A percentile compares a stretch with the other conserved stretches of the same genome.
phyloP scores from a whole-genome alignment of 2,888 invertebrate genomes.

The Priapulus caudatus region DNA sequence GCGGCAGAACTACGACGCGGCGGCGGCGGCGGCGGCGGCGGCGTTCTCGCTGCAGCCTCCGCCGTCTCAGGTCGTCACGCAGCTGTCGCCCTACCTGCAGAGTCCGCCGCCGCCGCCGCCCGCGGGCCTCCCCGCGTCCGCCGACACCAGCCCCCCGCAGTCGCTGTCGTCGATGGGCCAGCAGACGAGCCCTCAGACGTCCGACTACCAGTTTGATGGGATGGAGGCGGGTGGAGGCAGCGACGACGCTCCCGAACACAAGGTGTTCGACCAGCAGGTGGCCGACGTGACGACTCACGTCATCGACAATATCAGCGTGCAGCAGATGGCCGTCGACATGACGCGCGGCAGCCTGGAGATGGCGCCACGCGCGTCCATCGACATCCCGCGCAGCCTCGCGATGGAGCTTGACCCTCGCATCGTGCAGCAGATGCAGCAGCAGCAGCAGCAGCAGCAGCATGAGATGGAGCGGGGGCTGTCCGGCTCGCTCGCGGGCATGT shows the following conservation, averaged over 20 bases:
- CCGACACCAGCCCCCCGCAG: not conserved
- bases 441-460: not conserved
- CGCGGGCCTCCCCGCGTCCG: not conserved
- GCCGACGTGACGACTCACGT: too few species aligned
- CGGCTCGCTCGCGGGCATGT: not conserved
- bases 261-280: not conserved
- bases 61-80: not conserved
- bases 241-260: not conserved
- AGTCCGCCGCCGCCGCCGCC: not conserved
- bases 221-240: too few species aligned
- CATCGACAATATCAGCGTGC: too few species aligned
- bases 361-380: not conserved
- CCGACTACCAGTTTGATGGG: not conserved
- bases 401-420: conserved; percentile 1
- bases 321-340: not conserved
- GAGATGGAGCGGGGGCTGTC: not conserved
- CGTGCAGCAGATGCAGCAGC: not conserved
- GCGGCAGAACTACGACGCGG: conserved; percentile 9
- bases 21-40: conserved; percentile 20
- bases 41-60: not conserved
- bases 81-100: not conserved
- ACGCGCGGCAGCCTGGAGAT: not conserved
- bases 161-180: not conserved
- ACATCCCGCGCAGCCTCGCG: not conserved
- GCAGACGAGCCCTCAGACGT: not conserved